Evolutionary conservation across 2,888 invertebrate species (phyloP), one percentile per base, ranked within the genome.

Genomic region (Stomorhina lunata): DNA sequence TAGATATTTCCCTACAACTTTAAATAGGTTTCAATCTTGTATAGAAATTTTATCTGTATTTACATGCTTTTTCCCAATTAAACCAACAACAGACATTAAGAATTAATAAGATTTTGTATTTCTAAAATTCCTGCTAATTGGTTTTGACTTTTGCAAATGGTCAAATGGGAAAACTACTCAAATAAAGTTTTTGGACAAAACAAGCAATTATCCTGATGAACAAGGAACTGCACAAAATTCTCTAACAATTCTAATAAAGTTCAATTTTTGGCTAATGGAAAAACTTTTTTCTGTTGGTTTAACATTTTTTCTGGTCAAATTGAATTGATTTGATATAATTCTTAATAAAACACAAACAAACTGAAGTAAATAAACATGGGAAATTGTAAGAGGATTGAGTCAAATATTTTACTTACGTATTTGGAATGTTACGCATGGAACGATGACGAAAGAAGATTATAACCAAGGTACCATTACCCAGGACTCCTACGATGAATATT

Each of bases 341-440:
- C n/a, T 29, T 55, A 27, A 45, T 25, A 17, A 15, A n/a, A 40
- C 22, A 37, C 9, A 2, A 10, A 45, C 10, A 5, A n/a, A 27
- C 37, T n/a, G 55, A 17, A 69, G 25, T 37, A 6, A n/a, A 25
- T 29, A 4, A 27, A 45, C 32, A 71, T 27, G 32, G 9, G 7
- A 12, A 25, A 32, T 37, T 37, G 37, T 37, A 10, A 37, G 12
- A 37, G 10, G 22, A 40, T 43, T 34, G 92, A 93, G n/a, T n/a
- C n/a, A n/a, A n/a, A n/a, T n/a, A n/a, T n/a, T n/a, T n/a, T 71
- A 93, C 94, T 94, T 92, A 95, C 92, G 96, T 97, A 90, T 98
- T 98, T 72, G 98, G 97, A 37, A 97, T 95, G 91, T 96, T 98
- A 85, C 97, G 93, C 96, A 98, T 96, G 75, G 95, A 95, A 88